Evolutionary conservation across 2,113 vertebrate species (phyloP).

Genomic region (Ciconia stormi): DNA sequence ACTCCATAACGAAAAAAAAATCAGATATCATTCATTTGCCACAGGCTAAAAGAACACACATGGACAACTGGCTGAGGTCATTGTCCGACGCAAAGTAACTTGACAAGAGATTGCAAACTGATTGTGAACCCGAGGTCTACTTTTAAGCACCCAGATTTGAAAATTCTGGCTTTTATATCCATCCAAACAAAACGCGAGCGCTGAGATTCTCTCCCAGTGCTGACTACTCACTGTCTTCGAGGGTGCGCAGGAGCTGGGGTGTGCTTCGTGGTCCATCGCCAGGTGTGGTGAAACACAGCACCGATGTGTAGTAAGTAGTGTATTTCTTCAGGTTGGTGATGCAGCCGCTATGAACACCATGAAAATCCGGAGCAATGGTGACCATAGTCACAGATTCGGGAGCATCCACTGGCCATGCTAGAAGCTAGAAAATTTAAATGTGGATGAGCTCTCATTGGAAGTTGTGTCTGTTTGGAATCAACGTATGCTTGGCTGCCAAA

Average conservation of each 20-base stretch:
- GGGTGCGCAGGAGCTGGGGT: slow-evolving; percentile 83
- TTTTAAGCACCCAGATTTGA: neutral
- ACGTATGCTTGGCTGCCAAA: neutral
- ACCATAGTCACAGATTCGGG: slow-evolving; percentile 78
- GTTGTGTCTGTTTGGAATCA: neutral
- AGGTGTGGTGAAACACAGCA: slow-evolving; percentile 93
- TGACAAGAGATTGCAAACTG: neutral
- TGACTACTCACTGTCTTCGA: slow-evolving; percentile 89
- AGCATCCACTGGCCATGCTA: slow-evolving; percentile 84
- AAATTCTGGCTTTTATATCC: neutral
- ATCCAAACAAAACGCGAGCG: neutral
- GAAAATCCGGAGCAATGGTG: slow-evolving; percentile 92
- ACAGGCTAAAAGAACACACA: neutral
- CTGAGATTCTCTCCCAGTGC: neutral
- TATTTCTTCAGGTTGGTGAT: slow-evolving; percentile 89
- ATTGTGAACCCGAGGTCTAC: neutral
- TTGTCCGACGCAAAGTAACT: neutral
- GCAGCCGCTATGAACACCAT: slow-evolving; percentile 84
- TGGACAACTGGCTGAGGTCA: neutral
- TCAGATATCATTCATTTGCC: neutral
- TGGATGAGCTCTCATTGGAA: neutral
- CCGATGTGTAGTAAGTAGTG: slow-evolving; percentile 84
- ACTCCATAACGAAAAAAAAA: neutral
- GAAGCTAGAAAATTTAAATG: slow-evolving; percentile 70
- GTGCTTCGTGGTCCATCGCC: slow-evolving; percentile 89